These are phyloP conservation scores for Idaea straminata DNA, from an alignment of 2,888 invertebrate species.

Conservation along the genomic window DNA sequence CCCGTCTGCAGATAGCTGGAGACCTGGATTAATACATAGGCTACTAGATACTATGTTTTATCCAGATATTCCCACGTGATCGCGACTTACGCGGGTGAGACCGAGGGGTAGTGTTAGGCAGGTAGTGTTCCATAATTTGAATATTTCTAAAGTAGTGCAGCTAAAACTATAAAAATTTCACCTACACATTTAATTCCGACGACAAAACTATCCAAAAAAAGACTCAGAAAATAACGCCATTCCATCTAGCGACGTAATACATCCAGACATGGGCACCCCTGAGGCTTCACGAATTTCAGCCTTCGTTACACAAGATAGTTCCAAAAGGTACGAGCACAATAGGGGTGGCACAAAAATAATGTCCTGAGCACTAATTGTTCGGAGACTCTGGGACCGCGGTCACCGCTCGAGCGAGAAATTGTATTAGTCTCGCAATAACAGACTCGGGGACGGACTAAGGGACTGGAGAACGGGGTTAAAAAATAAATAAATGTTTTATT, in stretches of 20 bases:
- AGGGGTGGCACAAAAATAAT: conserved; percentile 68
- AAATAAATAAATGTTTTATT: too few relatives aligned
- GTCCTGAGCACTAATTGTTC: conserved; percentile 69
- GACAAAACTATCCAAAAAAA: conserved; percentile 6
- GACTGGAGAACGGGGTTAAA: not conserved
- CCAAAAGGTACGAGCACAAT: conserved; percentile 44
- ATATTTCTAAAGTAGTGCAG: not conserved
- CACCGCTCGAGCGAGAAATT: conserved; percentile 70
- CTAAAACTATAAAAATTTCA: too few relatives aligned
- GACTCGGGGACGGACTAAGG: conserved; percentile 19
- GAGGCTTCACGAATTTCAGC: conserved; percentile 43
- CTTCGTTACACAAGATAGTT: conserved; percentile 49
- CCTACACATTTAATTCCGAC: too few relatives aligned
- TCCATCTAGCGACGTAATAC: conserved; percentile 13
- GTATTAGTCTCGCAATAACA: conserved; percentile 65
- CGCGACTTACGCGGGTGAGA: too few relatives aligned
- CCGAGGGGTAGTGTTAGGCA: too few relatives aligned
- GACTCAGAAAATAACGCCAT: conserved; percentile 25
- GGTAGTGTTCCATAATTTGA: too few relatives aligned
- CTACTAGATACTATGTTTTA: too few relatives aligned
- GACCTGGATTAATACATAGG: too few relatives aligned
- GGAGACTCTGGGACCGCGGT: conserved; percentile 67
- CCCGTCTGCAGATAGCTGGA: too few relatives aligned
- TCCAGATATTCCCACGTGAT: too few relatives aligned
- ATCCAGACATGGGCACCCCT: conserved; percentile 23